Evolutionary conservation across 2,888 invertebrate genomes (phyloP).

Genomic region (Drosophila kambysellisi): DNA sequence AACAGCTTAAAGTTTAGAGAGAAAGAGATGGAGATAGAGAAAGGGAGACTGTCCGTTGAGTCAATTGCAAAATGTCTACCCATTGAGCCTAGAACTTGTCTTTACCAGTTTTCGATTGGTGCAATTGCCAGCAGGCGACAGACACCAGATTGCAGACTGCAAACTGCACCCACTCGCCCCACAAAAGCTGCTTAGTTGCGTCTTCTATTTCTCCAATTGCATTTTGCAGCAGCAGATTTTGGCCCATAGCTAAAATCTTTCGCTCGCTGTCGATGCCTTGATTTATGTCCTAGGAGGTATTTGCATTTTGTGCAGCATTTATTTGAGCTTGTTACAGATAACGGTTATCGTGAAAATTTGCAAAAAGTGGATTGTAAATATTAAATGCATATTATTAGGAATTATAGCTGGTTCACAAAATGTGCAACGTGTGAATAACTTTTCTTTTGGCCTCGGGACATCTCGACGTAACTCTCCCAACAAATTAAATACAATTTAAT

Average conservation of each 20-base stretch:
- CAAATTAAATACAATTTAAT: not conserved
- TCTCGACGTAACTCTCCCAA: not conserved
- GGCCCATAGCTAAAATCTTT: not conserved
- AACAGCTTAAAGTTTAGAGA: not conserved
- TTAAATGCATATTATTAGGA: not conserved
- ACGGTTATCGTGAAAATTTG: not conserved
- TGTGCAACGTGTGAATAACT: not conserved
- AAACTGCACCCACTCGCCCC: conserved; percentile 33
- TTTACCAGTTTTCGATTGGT: conserved; percentile 54
- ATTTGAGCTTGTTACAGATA: not conserved
- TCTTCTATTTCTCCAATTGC: conserved; percentile 21
- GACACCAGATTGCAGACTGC: not conserved
- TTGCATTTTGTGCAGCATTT: not conserved
- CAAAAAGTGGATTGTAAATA: not conserved
- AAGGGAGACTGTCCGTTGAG: not conserved
- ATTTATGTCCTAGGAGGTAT: conserved; percentile 3
- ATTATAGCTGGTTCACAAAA: not conserved
- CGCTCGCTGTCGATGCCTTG: not conserved
- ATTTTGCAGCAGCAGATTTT: not conserved
- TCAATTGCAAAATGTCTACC: conserved; percentile 53
- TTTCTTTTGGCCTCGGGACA: not conserved
- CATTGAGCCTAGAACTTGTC: conserved; percentile 48
- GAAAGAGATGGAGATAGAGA: not conserved
- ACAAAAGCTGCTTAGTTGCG: not conserved
- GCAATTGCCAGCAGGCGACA: conserved; percentile 30